Evolutionary conservation across 2,888 invertebrate species (phyloP).

Genomic region (Chironomus riparius): DNA sequence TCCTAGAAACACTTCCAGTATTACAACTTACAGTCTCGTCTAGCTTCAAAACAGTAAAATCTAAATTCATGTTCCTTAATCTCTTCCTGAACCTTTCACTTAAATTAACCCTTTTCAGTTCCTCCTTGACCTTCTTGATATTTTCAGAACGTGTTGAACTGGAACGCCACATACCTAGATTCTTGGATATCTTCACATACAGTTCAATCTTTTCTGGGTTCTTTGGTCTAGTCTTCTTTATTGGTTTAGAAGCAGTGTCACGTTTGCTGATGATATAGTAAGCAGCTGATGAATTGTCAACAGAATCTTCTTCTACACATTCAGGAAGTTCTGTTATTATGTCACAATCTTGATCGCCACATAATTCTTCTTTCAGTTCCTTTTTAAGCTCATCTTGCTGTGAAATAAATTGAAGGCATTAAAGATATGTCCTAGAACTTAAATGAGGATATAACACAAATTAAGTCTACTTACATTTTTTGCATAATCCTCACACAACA

Average conservation of each 20-base stretch:
- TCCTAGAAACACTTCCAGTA: conserved; percentile 46
- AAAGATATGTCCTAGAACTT: background rate
- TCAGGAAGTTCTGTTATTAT: conserved; percentile 31
- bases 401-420: background rate
- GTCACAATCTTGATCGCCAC: conserved; percentile 31
- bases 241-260: conserved; percentile 16
- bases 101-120: conserved; percentile 30
- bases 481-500: conserved; percentile 42
- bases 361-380: conserved; percentile 30
- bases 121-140: conserved; percentile 30
- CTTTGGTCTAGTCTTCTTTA: background rate
- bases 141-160: conserved; percentile 34
- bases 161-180: conserved; percentile 35
- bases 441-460: background rate
- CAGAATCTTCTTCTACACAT: conserved; percentile 8
- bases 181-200: conserved; percentile 32
- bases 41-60: conserved; percentile 31
- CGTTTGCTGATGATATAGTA: conserved; percentile 31
- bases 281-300: conserved; percentile 27
- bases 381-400: conserved; percentile 28
- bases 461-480: background rate
- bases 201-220: conserved; percentile 30
- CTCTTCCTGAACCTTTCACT: conserved; percentile 31
- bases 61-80: conserved; percentile 31
- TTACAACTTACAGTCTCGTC: conserved; percentile 41